Conservation (phyloP, 2,888 invertebrate genomes). For the Heliothis peltigera region DNA sequence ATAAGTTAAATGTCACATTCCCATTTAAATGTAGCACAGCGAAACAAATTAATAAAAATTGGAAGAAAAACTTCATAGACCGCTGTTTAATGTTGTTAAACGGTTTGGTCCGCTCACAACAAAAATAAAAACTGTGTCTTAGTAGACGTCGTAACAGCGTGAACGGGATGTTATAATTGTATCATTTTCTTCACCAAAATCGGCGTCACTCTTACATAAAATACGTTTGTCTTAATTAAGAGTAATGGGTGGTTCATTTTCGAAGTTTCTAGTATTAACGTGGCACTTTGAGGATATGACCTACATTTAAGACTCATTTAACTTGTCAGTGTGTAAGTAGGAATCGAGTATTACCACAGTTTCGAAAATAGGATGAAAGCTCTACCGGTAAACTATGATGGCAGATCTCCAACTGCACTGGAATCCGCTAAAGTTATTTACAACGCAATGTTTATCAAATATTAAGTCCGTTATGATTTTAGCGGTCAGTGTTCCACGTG, state of each 20-base stretch:
- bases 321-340: slow-evolving; percentile 9
- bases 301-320: slow-evolving; percentile 37
- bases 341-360: slow-evolving; percentile 25
- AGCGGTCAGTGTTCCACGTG: slow-evolving; percentile 19
- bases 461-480: slow-evolving; percentile 40
- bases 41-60: slow-evolving; percentile 8
- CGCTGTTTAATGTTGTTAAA: slow-evolving; percentile 3
- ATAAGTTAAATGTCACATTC: slow-evolving; percentile 29
- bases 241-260: background rate
- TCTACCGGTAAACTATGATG: slow-evolving; percentile 38
- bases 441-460: slow-evolving; percentile 50
- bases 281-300: slow-evolving; percentile 25
- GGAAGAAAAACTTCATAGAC: background rate
- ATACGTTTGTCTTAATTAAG: background rate
- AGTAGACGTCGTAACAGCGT: slow-evolving; percentile 1
- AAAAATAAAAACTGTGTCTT: slow-evolving; percentile 4
- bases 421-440: slow-evolving; percentile 44
- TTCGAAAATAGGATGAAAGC: slow-evolving; percentile 49
- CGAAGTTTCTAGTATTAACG: background rate
- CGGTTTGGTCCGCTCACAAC: slow-evolving; percentile 8
- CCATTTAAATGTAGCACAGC: slow-evolving; percentile 16
- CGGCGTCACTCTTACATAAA: background rate
- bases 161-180: background rate
- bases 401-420: slow-evolving; percentile 54
- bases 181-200: background rate